phyloP scores from a whole-genome alignment of 64 coral and sea anemone genomes.

The Actinia tenebrosa region DNA sequence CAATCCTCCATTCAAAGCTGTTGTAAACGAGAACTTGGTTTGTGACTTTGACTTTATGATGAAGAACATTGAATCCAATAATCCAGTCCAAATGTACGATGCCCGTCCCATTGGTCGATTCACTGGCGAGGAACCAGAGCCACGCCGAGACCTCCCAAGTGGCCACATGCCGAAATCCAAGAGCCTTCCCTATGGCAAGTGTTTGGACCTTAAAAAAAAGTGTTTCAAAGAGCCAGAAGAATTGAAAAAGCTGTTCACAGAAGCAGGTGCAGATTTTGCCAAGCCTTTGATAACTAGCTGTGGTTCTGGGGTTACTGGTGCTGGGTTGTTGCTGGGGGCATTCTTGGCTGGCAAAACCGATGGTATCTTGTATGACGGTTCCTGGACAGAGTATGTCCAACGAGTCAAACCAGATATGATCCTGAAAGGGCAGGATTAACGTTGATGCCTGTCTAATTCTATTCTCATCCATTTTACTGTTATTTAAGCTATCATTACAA shows the following conservation, averaged over 20 bases:
- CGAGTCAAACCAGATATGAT: constrained; percentile 79
- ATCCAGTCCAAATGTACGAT: constrained; percentile 48
- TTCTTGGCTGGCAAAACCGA: constrained; percentile 74
- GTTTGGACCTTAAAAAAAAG: constrained; percentile 54
- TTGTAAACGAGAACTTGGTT: constrained; percentile 49
- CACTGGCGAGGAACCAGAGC: constrained; percentile 62
- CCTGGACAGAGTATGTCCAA: constrained; percentile 78
- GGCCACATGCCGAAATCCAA: constrained; percentile 66
- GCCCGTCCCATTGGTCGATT: constrained; percentile 76
- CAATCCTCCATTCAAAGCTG: constrained; percentile 57
- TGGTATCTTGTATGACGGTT: constrained; percentile 79
- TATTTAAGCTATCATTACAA: too few relatives aligned
- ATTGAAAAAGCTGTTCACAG: constrained; percentile 69
- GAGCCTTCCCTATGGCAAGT: constrained; percentile 57
- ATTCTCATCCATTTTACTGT: too few relatives aligned
- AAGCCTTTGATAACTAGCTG: constrained; percentile 63
- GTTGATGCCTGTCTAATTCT: background rate
- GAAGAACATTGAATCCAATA: constrained; percentile 43
- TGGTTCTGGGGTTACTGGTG: constrained; percentile 67
- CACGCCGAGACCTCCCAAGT: constrained; percentile 65
- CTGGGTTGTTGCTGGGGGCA: constrained; percentile 47
- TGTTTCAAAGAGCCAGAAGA: constrained; percentile 59
- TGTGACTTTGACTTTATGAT: constrained; percentile 78
- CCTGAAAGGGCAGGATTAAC: constrained; percentile 19
- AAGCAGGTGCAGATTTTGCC: constrained; percentile 59